Base-by-base conservation (phyloP, 1,140 invertebrate species). In the Brachionus asplanchnoidis region DNA sequence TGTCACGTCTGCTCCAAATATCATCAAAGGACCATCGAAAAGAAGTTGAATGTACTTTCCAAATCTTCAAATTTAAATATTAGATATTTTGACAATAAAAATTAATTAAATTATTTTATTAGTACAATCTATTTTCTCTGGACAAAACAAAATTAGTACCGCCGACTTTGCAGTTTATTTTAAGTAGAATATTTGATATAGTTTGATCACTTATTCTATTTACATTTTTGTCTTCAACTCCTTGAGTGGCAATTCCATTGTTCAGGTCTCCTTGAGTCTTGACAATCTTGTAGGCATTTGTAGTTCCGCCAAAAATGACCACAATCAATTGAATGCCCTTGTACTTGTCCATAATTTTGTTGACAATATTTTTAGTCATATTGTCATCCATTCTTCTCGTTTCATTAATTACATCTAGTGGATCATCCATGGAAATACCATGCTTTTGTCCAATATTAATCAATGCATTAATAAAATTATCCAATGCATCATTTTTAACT, bases 121-220 rank as follows among this genome's bases (percentile, higher is more conserved):
- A 17, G 3, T 50, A 11, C 26, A 46, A 77, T 42, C 17, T 82
- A 65, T 82, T 82, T 46, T 65, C 40, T 65, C 32, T 82, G 8
- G 53, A 68, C 26, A 99, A 91, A 88, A 99, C 99, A 86, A 95
- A 98, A 91, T 99, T 99, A 88, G 99, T 98, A 84, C 98, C 98
- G 85, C 98, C 98, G 44, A 99, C 92, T 90, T 99, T 99, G 3
- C 99, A 98, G 90, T 99, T 99, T 87, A 99, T 99, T 91, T 99
- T 99, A 53, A 99, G 92, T 90, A 98, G 99, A n/a, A 99, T 92
- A 91, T 99, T 99, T 85, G 97, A 99, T 36, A 99, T 92, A 0
- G 98, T 99, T 91, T 99, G 98, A n/a, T 98, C 97, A 0, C 97
- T 98, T 0, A 97, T 99, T 90, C 99, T 99, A 91, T 98, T 99